phyloP scores from a whole-genome alignment of 2,113 vertebrate species.

The Willisornis vidua region DNA sequence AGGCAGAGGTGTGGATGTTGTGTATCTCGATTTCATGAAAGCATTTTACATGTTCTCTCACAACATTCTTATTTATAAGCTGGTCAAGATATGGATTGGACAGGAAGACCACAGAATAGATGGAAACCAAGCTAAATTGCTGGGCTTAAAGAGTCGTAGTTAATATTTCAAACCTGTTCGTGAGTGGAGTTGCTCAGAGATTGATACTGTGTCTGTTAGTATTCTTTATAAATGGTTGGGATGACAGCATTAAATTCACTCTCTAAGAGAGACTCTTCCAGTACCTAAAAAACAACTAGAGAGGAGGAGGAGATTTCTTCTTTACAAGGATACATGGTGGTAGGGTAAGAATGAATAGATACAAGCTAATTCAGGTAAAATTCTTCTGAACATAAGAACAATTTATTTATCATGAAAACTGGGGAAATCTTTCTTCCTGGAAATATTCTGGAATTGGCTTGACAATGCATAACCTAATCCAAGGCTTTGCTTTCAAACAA shows the following conservation, averaged over 20 bases:
- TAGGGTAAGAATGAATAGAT: neutral
- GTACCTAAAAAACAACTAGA: neutral
- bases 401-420: neutral
- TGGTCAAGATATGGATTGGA: neutral
- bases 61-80: neutral
- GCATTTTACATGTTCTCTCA: neutral
- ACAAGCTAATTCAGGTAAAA: neutral
- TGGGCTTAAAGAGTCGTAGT: neutral
- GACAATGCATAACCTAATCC: neutral
- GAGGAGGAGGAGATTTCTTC: neutral
- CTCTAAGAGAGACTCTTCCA: neutral
- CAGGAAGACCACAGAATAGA: neutral
- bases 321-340: neutral
- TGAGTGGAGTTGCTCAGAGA: neutral
- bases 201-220: neutral
- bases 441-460: neutral
- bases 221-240: accelerated
- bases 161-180: neutral
- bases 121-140: neutral
- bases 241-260: neutral
- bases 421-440: neutral
- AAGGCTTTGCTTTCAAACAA: neutral
- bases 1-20: neutral
- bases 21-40: neutral
- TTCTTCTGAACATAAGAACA: neutral